Evolutionary conservation across 2,888 invertebrate species (phyloP), one percentile per base, ranked within the genome.

Genomic region (Leptothorax acervorum): DNA sequence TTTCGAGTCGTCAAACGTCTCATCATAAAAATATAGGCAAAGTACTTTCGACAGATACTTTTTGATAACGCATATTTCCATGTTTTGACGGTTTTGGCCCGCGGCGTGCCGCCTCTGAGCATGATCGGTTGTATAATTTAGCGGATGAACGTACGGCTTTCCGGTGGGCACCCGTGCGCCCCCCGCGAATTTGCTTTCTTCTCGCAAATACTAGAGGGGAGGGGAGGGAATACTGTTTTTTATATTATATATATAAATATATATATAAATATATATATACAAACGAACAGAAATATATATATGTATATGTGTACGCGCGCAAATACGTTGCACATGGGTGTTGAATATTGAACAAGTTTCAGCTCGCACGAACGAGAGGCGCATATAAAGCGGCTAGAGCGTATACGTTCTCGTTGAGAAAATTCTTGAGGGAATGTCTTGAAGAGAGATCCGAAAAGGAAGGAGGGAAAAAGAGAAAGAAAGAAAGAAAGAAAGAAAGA

Each of bases 331-430:
- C 89, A 90, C 90, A 90, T 88, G 63, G 87, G 88, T 90, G 90
- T 90, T 90, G 87, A 88, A 89, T 92, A 94, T 94, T 94, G 94
- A 94, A 94, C 94, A 94, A 94, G 94, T 94, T 94, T 94, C 94
- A 94, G 94, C 93, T 94, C 94, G 92, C 86, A 85, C 88, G 86
- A 90, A 85, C 85, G 85, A 87, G 88, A 76, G 89, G 87, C 87
- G 87, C 83, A 87, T 63, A 87, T 28, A 79, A 85, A 86, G 70
- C 66, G 83, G 51, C 53, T 62, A 66, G 65, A 55, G 53, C 42
- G 65, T 76, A 53, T 76, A 53, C 45, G 62, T 79, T 79, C 62
- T 79, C 68, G 79, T 65, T 90, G 83, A 85, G 81, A 73, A 60
- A 57, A 42, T 31, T 60, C 57, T 31, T 28, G 55, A 35, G 45